A percentile compares a stretch with the other conserved stretches of the same genome.
Conservation (phyloP, 2,888 invertebrate genomes). For the Diadegma fenestrale region DNA sequence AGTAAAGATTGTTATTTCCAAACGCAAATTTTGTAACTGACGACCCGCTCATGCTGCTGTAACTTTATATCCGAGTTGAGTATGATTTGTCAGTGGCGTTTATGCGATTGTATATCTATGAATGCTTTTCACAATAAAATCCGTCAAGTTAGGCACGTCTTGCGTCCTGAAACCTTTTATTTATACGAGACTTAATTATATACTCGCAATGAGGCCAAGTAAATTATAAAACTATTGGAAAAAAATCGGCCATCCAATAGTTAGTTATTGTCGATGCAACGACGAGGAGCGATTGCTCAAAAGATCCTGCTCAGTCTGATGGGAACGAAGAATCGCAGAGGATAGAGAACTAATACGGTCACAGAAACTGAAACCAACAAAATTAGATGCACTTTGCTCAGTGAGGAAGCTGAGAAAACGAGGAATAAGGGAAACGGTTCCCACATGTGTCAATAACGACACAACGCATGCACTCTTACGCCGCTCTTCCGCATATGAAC, state of each 20-base stretch:
- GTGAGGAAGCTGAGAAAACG: not conserved
- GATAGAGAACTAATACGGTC: not conserved
- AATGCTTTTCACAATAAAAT: too few species aligned
- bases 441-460: constrained; percentile 78
- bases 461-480: constrained; percentile 70
- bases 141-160: not conserved
- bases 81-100: constrained; percentile 1
- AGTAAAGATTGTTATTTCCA: not conserved
- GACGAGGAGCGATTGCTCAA: not conserved
- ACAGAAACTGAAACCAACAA: not conserved
- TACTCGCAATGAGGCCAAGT: not conserved
- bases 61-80: not conserved
- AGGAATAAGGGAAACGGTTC: constrained; percentile 73
- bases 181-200: not conserved
- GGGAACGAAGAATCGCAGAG: not conserved
- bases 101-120: not conserved
- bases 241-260: not conserved
- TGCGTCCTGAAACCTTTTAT: not conserved
- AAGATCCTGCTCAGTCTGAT: not conserved
- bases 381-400: not conserved
- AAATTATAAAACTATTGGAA: not conserved
- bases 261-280: not conserved
- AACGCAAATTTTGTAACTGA: not conserved
- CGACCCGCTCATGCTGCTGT: not conserved
- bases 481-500: constrained; percentile 40